Evolutionary conservation across 2,797 vertebrate genomes (phyloP), one percentile per base, ranked within the genome.

Genomic region (Alcedo atthis): DNA sequence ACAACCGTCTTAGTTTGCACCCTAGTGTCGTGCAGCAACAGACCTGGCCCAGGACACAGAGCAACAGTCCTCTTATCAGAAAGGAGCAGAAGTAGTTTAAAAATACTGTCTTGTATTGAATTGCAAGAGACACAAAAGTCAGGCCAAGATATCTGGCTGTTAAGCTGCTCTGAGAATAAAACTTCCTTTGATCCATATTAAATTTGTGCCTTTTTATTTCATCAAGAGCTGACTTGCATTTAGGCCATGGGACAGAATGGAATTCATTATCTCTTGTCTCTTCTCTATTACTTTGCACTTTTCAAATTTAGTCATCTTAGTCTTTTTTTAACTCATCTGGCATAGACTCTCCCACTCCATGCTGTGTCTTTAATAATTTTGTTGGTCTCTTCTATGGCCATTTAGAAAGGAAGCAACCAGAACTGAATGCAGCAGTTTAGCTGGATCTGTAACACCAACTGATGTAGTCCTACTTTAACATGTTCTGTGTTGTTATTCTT

Each of bases 221-320:
- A 93, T 92, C 81, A 85, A 95, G 91, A 85, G 46, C 90, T 86
- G 64, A 67, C 87, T 91, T 77, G 70, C 75, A 71, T 88, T 96
- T 94, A 87, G 62, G 69, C 76, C 9, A 42, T 48, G 40, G 57
- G 62, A 90, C n/a, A 64, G 81, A 91, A 92, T 59, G 26, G 59
- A 93, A 89, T 89, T 88, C 46, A 58, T 94, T 94, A 74, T 88
- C 33, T 90, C 75, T 57, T 84, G 45, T 84, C 87, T 93, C 71
- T 95, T 93, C 83, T 77, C 68, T 91, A 87, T 96, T 94, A 94
- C 93, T 95, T 92, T 90, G 77, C 87, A 92, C 70, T 81, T 94
- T 91, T 89, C 71, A 88, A 80, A 81, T 93, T 68, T 87, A 94
- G 86, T 78, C 51, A 89, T 85, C 46, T 28, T 75, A 81, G 30